Base-by-base conservation (phyloP, 2,888 invertebrate genomes). In the Aphidius colemani region DNA sequence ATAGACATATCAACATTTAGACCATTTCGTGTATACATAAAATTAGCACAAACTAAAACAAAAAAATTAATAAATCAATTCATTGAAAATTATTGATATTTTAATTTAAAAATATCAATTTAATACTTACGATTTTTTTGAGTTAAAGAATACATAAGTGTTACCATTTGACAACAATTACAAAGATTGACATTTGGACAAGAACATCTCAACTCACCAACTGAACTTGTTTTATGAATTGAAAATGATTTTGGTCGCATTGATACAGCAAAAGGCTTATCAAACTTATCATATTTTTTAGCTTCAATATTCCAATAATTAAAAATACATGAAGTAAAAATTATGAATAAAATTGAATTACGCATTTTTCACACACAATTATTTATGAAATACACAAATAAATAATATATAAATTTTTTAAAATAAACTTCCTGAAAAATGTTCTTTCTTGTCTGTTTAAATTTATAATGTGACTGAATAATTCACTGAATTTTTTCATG, bases 101-200 rank as follows among this genome's bases (percentile, higher is more conserved):
- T 7, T 8, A 46, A 53, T n/a, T 39, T n/a, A 18, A 50, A 2
- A 2, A 39, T 7, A 8, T 30, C 50, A 8, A 11, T 63, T 51
- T 6, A 41, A 13, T 7, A 63, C 77, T 74, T 61, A 79, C 79
- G 70, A 63, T 66, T 70, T 61, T 71, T 76, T 18, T 67, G 63
- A 3, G 59, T 58, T 48, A 70, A 71, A 1, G 66, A 71, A 59
- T 74, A 72, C 5, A 75, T 64, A 13, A 80, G 71, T 8, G 69
- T 70, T 0, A 79, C 79, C 5, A 61, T 68, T 61, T 78, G 76
- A 51, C 80, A 80, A 51, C 80, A 80, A 3, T 74, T 72, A 56
- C 76, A 80, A 4, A 72, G 70, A 39, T 61, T 68, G 6, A 67
- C 50, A 43, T 63, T 66, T 2, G 60, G 7, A 55, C 77, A 79